These are phyloP conservation scores for Rhodeus uyekii DNA, from an alignment of 2,797 vertebrate species.

Conservation along the genomic window DNA sequence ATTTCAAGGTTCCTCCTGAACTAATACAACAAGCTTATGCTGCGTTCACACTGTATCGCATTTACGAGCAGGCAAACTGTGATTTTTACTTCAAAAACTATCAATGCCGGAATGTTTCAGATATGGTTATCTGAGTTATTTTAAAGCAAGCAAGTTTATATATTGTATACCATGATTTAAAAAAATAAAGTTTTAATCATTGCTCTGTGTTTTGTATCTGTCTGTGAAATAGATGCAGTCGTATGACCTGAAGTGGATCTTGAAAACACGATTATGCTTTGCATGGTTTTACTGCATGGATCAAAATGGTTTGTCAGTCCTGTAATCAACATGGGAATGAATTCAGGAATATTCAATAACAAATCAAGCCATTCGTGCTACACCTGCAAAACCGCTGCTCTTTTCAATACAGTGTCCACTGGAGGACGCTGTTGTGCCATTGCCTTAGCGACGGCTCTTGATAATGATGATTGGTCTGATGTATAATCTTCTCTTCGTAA, in stretches of 20 bases:
- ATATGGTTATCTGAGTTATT: not conserved
- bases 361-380: not conserved
- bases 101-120: no score
- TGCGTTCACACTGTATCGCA: no score
- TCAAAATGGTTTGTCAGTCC: not conserved
- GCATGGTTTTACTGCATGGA: not conserved
- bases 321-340: not conserved
- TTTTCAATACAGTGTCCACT: conserved; percentile 67
- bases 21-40: no score
- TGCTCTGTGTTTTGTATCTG: not conserved
- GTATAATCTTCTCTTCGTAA: conserved; percentile 58
- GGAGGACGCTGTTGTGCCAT: conserved; percentile 71
- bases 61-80: no score
- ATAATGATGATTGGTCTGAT: conserved; percentile 56
- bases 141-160: not conserved
- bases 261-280: not conserved
- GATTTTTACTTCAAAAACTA: no score
- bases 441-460: conserved; percentile 72
- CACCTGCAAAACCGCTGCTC: conserved; percentile 74
- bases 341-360: not conserved
- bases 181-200: not conserved
- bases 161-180: not conserved
- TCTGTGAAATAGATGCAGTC: not conserved
- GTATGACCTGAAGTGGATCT: not conserved
- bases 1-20: no score